Conservation (phyloP, 2,113 vertebrate genomes). For the Solea solea region DNA sequence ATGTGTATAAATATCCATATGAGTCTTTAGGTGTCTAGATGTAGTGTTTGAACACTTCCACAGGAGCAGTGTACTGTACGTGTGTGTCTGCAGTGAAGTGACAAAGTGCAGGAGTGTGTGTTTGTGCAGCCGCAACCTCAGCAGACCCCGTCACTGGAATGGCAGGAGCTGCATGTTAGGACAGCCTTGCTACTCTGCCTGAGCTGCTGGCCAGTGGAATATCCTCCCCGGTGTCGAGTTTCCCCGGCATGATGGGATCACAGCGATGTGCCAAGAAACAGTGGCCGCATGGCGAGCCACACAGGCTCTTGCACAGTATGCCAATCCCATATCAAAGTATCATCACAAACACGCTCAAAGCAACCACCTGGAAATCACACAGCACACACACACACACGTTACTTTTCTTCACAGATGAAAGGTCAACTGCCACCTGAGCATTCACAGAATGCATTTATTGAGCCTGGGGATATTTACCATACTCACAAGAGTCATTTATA, state of each 20-base stretch:
- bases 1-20: not conserved
- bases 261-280: constrained; percentile 65
- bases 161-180: constrained; percentile 48
- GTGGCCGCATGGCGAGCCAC: constrained; percentile 53
- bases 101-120: constrained; percentile 13
- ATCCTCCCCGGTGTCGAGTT: constrained; percentile 73
- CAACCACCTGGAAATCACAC: constrained; percentile 59
- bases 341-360: constrained; percentile 42
- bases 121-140: constrained; percentile 29
- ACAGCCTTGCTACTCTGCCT: constrained; percentile 42
- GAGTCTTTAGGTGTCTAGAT: not conserved
- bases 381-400: constrained; percentile 31
- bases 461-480: constrained; percentile 26
- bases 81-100: constrained; percentile 10
- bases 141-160: constrained; percentile 38
- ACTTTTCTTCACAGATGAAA: constrained; percentile 38
- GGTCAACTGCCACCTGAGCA: constrained; percentile 42
- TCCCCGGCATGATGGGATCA: constrained; percentile 66
- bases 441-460: constrained; percentile 11
- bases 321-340: constrained; percentile 61
- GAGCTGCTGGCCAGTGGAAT: constrained; percentile 66
- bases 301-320: constrained; percentile 29
- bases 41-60: not conserved
- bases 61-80: not conserved
- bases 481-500: not conserved